phyloP scores from a whole-genome alignment of 2,888 invertebrate genomes.

The Brenthis hecate region DNA sequence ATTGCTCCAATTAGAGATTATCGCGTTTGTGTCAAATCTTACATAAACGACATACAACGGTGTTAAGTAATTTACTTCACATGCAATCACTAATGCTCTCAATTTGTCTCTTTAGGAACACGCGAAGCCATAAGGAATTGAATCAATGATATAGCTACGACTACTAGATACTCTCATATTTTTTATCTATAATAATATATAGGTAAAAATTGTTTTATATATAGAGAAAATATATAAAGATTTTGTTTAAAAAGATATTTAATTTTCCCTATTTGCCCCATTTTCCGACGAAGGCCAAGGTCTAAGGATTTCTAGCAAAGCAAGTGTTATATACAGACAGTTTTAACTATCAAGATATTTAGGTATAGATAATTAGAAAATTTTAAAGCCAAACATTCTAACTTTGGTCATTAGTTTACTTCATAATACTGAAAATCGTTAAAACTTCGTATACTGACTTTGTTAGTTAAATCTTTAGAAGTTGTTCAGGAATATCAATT shows the following conservation, averaged over 20 bases:
- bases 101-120: conserved; percentile 39
- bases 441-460: conserved; percentile 12
- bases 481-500: conserved; percentile 5
- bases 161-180: not conserved
- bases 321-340: too few relatives aligned
- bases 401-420: conserved; percentile 19
- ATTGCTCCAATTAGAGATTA: conserved; percentile 38
- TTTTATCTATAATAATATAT: not conserved
- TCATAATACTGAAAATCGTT: conserved; percentile 18
- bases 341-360: too few relatives aligned
- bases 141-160: conserved; percentile 35
- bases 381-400: conserved; percentile 15
- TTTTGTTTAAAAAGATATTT: too few relatives aligned
- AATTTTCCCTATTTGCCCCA: too few relatives aligned
- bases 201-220: too few relatives aligned
- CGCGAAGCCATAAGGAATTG: conserved; percentile 39
- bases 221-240: too few relatives aligned
- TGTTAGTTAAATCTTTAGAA: conserved; percentile 13
- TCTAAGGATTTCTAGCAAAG: too few relatives aligned
- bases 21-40: conserved; percentile 44
- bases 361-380: not conserved
- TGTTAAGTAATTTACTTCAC: conserved; percentile 45
- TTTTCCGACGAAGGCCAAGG: too few relatives aligned
- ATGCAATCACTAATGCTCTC: conserved; percentile 40
- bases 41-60: conserved; percentile 34